Evolutionary conservation across 2,797 vertebrate species (phyloP), one percentile per base, ranked within the genome.

Genomic region (Thamnophis elegans): DNA sequence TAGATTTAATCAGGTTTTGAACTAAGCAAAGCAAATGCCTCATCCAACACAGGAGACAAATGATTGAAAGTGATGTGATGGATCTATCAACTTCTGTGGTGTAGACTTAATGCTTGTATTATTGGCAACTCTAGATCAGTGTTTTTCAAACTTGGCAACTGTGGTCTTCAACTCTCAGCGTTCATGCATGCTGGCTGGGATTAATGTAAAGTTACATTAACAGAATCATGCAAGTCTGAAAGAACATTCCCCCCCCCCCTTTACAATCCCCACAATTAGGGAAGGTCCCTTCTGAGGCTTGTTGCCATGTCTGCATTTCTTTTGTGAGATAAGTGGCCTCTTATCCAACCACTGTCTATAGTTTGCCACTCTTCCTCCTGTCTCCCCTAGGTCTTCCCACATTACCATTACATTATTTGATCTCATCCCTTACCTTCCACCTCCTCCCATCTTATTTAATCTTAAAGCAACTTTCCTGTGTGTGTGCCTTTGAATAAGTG

Each of bases 1-100:
- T 58, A 97, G 96, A 98, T 96, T 93, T 68, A 97, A 97, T 97
- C 94, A 97, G 62, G 59, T 65, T 42, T 91, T 93, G 87, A 25
- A 47, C 90, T 93, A 96, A 96, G 93, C 94, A 92, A 95, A 96
- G 92, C 47, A 96, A 96, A 96, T 92, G 90, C n/a, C 95, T 93
- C 10, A 42, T 95, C 92, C 89, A 92, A 93, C 60, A 68, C 25
- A 73, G 85, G 32, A 91, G 56, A 56, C 12, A 54, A 54, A 55
- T 20, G 60, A 32, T 60, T n/a, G 85, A 88, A 86, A 91, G n/a
- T 68, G 26, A 36, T n/a, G 85, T 55, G 25, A 55, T 28, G 28
- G 53, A 55, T 42, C 42, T 54, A 28, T 26, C 32, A 55, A 5
- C 16, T 89, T 28, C 26, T 47, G 10, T 65, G 42, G 51, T 53